Evolutionary conservation across 1,140 invertebrate species (phyloP).

Genomic region (Aphelenchoides fujianensis): DNA sequence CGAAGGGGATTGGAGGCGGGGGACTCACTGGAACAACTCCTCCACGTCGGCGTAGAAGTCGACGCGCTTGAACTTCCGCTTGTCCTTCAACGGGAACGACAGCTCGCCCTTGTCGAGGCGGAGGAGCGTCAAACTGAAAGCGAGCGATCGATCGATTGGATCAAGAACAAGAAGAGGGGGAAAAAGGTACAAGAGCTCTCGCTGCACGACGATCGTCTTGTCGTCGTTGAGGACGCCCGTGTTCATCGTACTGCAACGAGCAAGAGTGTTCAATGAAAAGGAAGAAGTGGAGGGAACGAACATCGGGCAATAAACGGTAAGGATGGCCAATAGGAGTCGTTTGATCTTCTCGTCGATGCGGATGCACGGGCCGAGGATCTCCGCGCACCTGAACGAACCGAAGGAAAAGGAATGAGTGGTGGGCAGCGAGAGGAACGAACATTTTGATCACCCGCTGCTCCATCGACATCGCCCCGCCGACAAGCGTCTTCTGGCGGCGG

Average conservation of each 20-base stretch:
- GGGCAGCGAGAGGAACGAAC: background rate
- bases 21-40: background rate
- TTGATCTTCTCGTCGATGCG: constrained; percentile 21
- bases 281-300: too few relatives aligned
- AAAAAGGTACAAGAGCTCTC: too few relatives aligned
- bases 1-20: too few relatives aligned
- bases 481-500: constrained; percentile 17
- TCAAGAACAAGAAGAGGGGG: too few relatives aligned
- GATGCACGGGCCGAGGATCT: constrained; percentile 25
- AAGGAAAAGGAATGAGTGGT: too few relatives aligned
- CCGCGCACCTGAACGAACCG: constrained; percentile 26
- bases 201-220: too few relatives aligned
- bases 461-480: background rate
- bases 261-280: too few relatives aligned
- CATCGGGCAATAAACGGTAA: constrained; percentile 39
- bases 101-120: constrained; percentile 19
- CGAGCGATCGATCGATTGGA: too few relatives aligned
- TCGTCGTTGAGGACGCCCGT: too few relatives aligned
- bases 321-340: constrained; percentile 24
- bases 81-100: constrained; percentile 4
- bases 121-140: too few relatives aligned
- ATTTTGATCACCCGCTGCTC: constrained; percentile 1
- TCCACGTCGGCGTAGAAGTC: constrained; percentile 7
- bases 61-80: background rate
- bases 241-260: too few relatives aligned